Evolutionary conservation across 1,140 invertebrate species (phyloP), one percentile per base, ranked within the genome.

Genomic region (Heliconius melpomene): DNA sequence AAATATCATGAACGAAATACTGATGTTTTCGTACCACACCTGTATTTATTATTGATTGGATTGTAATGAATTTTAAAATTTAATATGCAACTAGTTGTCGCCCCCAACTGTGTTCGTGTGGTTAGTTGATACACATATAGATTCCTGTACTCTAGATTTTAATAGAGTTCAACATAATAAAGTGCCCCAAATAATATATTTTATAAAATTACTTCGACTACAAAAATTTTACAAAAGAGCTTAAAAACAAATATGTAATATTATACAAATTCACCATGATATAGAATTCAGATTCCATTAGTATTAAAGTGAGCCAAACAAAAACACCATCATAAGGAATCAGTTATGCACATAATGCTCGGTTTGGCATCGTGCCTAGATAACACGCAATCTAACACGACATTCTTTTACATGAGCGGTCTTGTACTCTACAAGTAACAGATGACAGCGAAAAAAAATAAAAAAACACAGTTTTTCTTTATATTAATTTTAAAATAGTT

Each of bases 281-380:
- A 72, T n/a, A 72, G 36, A 72, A 72, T 40, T n/a, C 18, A 72
- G 36, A 11, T 72, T 8, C 71, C 32, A 72, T 72, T 72, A 72
- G 71, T 72, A n/a, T 36, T 72, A 82, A 78, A 74, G 75, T 75
- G 77, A 79, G 52, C 74, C 73, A 85, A 82, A 85, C 77, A 78
- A 85, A 84, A 88, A 86, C 79, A 84, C 81, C 81, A 87, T 86
- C 83, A 84, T 89, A 89, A 85, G 84, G 84, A 87, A 87, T 88
- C 82, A 88, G 72, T 84, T 83, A 83, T 82, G 81, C 83, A 86
- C 81, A 89, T 88, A 88, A 89, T 87, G 81, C 79, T 81, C 79
- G 87, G 86, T 86, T 91, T 91, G 89, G 90, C 90, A 85, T 83
- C 80, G 83, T 91, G 90, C 89, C 89, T 89, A 86, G 89, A 89